Evolutionary conservation across 2,797 vertebrate species (phyloP).

Genomic region (Enoplosus armatus): DNA sequence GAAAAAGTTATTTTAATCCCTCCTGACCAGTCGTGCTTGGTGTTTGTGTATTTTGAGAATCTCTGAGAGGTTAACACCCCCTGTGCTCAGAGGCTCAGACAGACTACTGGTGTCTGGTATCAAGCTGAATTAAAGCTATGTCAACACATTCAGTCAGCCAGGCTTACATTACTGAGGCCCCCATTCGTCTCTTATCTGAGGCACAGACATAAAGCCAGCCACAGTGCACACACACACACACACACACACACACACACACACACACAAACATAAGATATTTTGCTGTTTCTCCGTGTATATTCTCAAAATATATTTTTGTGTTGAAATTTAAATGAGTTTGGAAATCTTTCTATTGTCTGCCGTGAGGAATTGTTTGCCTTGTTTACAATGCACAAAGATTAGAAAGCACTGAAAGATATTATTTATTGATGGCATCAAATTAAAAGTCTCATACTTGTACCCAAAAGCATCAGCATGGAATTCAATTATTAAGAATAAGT

Average conservation of each 20-base stretch:
- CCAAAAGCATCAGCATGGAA: conserved; percentile 54
- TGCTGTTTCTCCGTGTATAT: conserved; percentile 39
- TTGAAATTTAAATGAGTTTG: conserved; percentile 66
- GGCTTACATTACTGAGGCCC: conserved; percentile 81
- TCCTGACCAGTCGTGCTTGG: conserved; percentile 71
- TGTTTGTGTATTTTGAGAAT: conserved; percentile 88
- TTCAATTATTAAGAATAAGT: conserved; percentile 61
- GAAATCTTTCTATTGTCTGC: conserved; percentile 57
- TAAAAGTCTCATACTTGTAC: conserved; percentile 70
- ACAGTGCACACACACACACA: conserved; percentile 42
- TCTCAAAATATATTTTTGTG: conserved; percentile 55
- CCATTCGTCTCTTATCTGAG: conserved; percentile 77
- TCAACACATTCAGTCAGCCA: conserved; percentile 86
- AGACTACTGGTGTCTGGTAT: conserved; percentile 86
- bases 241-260: conserved; percentile 14
- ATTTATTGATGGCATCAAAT: conserved; percentile 80
- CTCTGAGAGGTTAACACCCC: conserved; percentile 86
- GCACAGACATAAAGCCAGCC: conserved; percentile 70
- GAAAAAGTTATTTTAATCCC: conserved; percentile 85
- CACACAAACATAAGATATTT: conserved; percentile 31
- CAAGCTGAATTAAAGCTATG: conserved; percentile 89
- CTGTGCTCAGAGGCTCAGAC: conserved; percentile 80
- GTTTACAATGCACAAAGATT: conserved; percentile 68
- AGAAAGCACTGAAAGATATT: conserved; percentile 66
- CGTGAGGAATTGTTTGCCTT: conserved; percentile 55